Conservation (phyloP, 2,888 invertebrate species). For the Formica aserva region DNA sequence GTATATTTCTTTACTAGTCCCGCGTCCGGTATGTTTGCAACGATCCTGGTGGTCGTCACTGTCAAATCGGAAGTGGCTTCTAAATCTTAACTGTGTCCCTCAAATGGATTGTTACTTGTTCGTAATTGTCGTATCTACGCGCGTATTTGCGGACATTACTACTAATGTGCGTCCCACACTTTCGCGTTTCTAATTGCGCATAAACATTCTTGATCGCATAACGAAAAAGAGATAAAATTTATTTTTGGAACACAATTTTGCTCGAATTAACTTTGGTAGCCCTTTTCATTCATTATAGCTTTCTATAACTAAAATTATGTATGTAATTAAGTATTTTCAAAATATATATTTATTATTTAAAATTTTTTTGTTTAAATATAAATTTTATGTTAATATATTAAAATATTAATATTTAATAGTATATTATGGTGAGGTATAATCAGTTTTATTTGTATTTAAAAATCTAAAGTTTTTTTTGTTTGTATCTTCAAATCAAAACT, state of each 20-base stretch:
- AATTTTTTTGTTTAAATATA: not conserved
- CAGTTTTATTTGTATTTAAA: not conserved
- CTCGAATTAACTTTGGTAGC: conserved; percentile 2
- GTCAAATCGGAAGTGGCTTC: conserved; percentile 66
- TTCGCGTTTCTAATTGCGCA: conserved; percentile 20
- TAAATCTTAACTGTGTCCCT: conserved; percentile 63
- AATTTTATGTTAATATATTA: not conserved
- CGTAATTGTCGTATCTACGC: conserved; percentile 61
- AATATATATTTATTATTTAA: not conserved
- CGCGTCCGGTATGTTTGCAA: conserved; percentile 2
- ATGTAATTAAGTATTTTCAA: not conserved
- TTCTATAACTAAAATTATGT: not conserved
- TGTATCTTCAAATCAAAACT: not conserved
- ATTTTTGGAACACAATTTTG: not conserved
- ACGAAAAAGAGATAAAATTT: conserved; percentile 16
- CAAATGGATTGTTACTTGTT: conserved; percentile 62
- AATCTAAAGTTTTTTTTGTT: not conserved
- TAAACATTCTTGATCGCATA: conserved; percentile 29
- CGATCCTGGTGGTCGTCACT: conserved; percentile 61
- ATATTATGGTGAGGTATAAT: not conserved
- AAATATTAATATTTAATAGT: not conserved
- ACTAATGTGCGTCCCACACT: conserved; percentile 4
- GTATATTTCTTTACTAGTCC: conserved; percentile 17
- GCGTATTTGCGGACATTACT: conserved; percentile 31
- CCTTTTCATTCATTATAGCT: not conserved